Evolutionary conservation across 1,140 invertebrate species (phyloP), one percentile per base, ranked within the genome.

Genomic region (Philaenus spumarius): DNA sequence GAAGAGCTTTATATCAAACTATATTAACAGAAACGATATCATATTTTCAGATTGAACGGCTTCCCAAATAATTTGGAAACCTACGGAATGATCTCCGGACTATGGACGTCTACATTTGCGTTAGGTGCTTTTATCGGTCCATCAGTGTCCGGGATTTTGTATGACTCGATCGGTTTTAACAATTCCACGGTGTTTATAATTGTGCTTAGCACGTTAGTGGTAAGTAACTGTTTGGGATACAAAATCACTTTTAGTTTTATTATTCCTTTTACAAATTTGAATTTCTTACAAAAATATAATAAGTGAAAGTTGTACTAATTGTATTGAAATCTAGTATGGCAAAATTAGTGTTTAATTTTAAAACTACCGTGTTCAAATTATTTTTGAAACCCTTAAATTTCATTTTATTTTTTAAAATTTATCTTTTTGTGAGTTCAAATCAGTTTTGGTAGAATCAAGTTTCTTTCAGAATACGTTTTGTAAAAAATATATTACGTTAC

Each of bases 21-120:
- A n/a, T n/a, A n/a, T n/a, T n/a, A n/a, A n/a, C n/a, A n/a, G n/a
- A n/a, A n/a, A n/a, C n/a, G n/a, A n/a, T n/a, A n/a, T n/a, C n/a
- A n/a, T n/a, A n/a, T 50, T 70, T 73, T 19, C 66, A 87, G 86
- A 65, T 71, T 77, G 1, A 74, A 82, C 57, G 89, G 89, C 11
- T 82, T 90, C 63, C 83, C 86, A 1, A 87, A 92, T 67, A 87
- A 83, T 55, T 74, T 92, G 35, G 83, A 88, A 68, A 93, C 89
- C 0, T 91, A 90, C 61, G 89, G 89, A 0, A 70, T 93, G 26
- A 83, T 93, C 42, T 91, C 89, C 2, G 88, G 87, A 1, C 74
- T 93, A 39, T 92, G 89, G 87, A 90, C 89, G 0, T 90, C 88
- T 11, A 83, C 86, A 0, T 91, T 91, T 68, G 89, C 90, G 1